Percentiles rank a stretch among this genome's conserved stretches.
Conservation (phyloP, 2,888 invertebrate genomes). For the Hesperia comma region DNA sequence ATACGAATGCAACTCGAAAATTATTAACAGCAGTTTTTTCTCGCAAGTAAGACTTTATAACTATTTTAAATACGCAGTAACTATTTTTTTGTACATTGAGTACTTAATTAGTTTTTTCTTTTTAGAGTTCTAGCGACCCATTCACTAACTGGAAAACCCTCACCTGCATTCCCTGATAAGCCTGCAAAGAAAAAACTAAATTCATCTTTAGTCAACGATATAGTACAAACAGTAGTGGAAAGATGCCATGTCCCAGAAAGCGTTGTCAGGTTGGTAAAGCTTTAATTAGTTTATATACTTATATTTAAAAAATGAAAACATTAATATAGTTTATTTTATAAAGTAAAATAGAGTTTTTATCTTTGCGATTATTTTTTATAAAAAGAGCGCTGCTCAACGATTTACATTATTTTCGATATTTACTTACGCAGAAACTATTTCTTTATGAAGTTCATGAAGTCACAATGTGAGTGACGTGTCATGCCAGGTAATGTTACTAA, state of each 20-base stretch:
- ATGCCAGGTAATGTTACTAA: too few relatives aligned
- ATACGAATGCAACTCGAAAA: conserved; percentile 78
- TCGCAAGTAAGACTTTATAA: conserved; percentile 55
- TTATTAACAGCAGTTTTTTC: conserved; percentile 77
- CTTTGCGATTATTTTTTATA: too few relatives aligned
- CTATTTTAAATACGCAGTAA: background rate
- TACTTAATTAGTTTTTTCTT: background rate
- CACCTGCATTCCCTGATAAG: conserved; percentile 75
- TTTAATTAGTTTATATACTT: too few relatives aligned
- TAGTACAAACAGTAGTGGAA: conserved; percentile 77
- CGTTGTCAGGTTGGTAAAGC: conserved; percentile 54
- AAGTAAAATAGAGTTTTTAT: too few relatives aligned
- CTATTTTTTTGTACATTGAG: too few relatives aligned
- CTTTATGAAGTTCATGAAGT: too few relatives aligned
- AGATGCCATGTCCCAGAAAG: conserved; percentile 61
- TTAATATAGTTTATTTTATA: too few relatives aligned
- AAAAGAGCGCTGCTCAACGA: too few relatives aligned
- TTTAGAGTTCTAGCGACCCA: conserved; percentile 80
- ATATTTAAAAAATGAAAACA: too few relatives aligned
- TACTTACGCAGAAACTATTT: too few relatives aligned
- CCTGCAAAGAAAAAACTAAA: conserved; percentile 73
- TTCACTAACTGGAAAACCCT: conserved; percentile 83
- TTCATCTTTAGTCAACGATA: conserved; percentile 74
- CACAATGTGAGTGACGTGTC: too few relatives aligned
- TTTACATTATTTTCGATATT: too few relatives aligned